Base-by-base conservation (phyloP, 1,140 invertebrate genomes). In the Ceratina australensis region DNA sequence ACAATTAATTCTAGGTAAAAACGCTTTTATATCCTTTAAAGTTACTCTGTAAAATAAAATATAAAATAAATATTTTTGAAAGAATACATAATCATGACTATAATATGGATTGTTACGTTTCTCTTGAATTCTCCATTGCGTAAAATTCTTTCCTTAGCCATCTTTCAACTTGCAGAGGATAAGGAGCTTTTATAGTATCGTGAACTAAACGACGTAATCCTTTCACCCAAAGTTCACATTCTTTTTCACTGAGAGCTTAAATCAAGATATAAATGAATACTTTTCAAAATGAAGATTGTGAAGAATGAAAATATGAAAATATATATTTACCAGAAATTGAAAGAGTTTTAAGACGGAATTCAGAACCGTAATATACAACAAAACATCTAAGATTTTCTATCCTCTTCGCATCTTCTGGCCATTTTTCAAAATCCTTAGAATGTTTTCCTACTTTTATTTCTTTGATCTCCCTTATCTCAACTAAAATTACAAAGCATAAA, bases 61-160 rank as follows among this genome's bases (percentile, higher is more conserved):
- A 63, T 10, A 60, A n/a, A n/a, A n/a, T n/a, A n/a, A n/a, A n/a
- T n/a, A n/a, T n/a, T n/a, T n/a, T n/a, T n/a, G n/a, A n/a, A n/a
- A n/a, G n/a, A n/a, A n/a, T n/a, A n/a, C n/a, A n/a, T n/a, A n/a
- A n/a, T n/a, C n/a, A n/a, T n/a, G n/a, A n/a, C n/a, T n/a, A n/a
- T n/a, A n/a, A 74, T 63, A 54, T 71, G 63, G 66, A 66, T 91
- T 86, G 90, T 94, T 91, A 96, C 96, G 94, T 96, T 94, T 96
- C 95, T 91, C 94, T 92, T 0, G 90, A 87, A 88, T 95, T 97
- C 91, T 97, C 96, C 94, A 99, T 97, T 3, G 93, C 92, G 93
- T 98, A 98, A 93, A 98, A 99, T 90, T 99, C 97, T 89, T 97
- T 97, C 63, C 97, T 92, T 2, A 99, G 91, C 97, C 97, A 98